These are phyloP conservation scores for Teinopalpus imperialis DNA, from an alignment of 2,888 invertebrate genomes.

Conservation along the genomic window DNA sequence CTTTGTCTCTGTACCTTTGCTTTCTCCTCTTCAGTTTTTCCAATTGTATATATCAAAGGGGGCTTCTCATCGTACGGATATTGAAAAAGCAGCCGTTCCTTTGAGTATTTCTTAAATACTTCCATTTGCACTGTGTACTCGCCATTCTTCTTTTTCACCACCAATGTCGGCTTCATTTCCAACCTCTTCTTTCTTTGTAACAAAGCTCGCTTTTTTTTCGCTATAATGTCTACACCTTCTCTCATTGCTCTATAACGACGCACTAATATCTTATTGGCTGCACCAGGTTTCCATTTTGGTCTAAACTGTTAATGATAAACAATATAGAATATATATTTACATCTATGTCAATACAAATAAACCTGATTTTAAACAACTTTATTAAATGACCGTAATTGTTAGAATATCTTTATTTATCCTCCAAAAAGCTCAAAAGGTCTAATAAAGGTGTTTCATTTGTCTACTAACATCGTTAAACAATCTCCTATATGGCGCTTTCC, in stretches of 20 bases:
- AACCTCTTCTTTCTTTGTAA: slow-evolving; percentile 65
- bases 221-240: slow-evolving; percentile 59
- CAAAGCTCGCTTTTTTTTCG: slow-evolving; percentile 68
- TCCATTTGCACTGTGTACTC: slow-evolving; percentile 73
- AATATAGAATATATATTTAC: slow-evolving; percentile 11
- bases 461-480: too few species aligned
- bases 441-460: too few species aligned
- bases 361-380: too few species aligned
- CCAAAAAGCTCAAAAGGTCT: too few species aligned
- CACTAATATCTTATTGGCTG: slow-evolving; percentile 61
- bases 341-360: too few species aligned
- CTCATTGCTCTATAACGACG: slow-evolving; percentile 58
- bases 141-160: slow-evolving; percentile 62
- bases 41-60: slow-evolving; percentile 63
- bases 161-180: slow-evolving; percentile 64
- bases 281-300: slow-evolving; percentile 72
- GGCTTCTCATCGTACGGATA: slow-evolving; percentile 73
- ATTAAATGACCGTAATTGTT: too few species aligned
- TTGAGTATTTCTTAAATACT: slow-evolving; percentile 71
- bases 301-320: slow-evolving; percentile 46
- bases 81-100: slow-evolving; percentile 62
- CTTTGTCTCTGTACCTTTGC: slow-evolving; percentile 55
- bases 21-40: slow-evolving; percentile 67
- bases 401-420: too few species aligned
- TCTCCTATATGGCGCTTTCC: too few species aligned